Evolutionary conservation across 2,113 vertebrate species (phyloP).

Genomic region (Pangasianodon gigas): DNA sequence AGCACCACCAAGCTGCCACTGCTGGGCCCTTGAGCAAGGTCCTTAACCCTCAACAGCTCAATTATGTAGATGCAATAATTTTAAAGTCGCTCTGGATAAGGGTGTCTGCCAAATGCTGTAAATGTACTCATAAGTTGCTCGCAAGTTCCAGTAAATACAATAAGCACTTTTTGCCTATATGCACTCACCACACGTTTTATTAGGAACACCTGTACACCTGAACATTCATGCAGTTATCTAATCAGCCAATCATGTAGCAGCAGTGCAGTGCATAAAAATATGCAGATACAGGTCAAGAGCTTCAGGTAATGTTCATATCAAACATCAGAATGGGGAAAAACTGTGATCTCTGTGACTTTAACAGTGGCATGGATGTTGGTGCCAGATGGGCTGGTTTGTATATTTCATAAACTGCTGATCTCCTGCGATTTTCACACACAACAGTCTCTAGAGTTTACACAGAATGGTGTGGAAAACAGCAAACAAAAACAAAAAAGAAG

Average conservation of each 20-base stretch:
- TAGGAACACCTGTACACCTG: background rate
- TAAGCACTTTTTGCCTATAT: background rate
- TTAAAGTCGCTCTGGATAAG: too few species aligned
- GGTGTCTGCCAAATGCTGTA: too few species aligned
- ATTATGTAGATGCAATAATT: too few species aligned
- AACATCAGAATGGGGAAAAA: background rate
- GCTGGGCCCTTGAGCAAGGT: too few species aligned
- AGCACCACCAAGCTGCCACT: too few species aligned
- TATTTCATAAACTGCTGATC: background rate
- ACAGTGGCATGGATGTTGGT: background rate
- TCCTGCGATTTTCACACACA: background rate
- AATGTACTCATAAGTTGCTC: background rate
- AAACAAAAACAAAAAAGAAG: too few species aligned
- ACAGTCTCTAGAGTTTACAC: background rate
- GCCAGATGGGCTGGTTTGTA: background rate
- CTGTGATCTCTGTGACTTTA: background rate
- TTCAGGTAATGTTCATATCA: background rate
- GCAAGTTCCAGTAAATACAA: background rate
- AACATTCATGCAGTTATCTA: background rate
- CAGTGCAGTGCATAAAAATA: background rate
- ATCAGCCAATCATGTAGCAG: background rate
- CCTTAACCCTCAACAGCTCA: too few species aligned
- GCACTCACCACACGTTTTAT: background rate
- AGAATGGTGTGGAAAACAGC: too few species aligned
- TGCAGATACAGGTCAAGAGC: background rate